These are phyloP conservation scores for Muschampia plurimacula DNA, from an alignment of 2,888 invertebrate species.

Conservation along the genomic window DNA sequence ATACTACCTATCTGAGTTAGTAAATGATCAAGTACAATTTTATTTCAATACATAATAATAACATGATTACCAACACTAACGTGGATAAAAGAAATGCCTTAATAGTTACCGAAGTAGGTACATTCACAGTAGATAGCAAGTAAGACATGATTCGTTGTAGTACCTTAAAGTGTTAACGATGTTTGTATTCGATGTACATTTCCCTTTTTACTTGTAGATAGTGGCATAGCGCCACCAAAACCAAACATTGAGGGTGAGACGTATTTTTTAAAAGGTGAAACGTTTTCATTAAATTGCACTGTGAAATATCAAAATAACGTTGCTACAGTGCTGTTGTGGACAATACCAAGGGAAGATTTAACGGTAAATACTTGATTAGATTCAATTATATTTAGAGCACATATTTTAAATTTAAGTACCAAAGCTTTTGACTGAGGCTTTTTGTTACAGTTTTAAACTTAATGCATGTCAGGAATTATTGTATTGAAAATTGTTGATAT, in stretches of 20 bases:
- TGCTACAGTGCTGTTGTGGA: conserved; percentile 62
- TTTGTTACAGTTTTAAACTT: background rate
- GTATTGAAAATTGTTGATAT: too few species aligned
- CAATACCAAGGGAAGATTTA: conserved; percentile 49
- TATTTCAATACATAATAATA: too few species aligned
- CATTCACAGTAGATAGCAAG: background rate
- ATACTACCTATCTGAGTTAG: too few species aligned
- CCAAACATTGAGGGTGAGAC: conserved; percentile 52
- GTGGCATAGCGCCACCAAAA: conserved; percentile 50
- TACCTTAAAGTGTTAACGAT: background rate
- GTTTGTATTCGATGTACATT: background rate
- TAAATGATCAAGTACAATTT: too few species aligned
- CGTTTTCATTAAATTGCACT: conserved; percentile 69
- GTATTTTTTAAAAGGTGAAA: conserved; percentile 65
- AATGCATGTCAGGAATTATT: background rate
- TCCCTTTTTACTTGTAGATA: conserved; percentile 46
- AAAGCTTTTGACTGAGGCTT: background rate
- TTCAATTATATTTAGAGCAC: background rate
- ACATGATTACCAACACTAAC: too few species aligned
- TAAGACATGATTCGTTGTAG: background rate
- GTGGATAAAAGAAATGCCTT: too few species aligned
- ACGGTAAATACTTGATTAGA: conserved; percentile 50
- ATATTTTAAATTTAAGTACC: background rate
- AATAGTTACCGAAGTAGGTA: background rate
- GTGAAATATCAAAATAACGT: conserved; percentile 55